Conservation (phyloP, 2,888 invertebrate species). For the Hemithea aestivaria region DNA sequence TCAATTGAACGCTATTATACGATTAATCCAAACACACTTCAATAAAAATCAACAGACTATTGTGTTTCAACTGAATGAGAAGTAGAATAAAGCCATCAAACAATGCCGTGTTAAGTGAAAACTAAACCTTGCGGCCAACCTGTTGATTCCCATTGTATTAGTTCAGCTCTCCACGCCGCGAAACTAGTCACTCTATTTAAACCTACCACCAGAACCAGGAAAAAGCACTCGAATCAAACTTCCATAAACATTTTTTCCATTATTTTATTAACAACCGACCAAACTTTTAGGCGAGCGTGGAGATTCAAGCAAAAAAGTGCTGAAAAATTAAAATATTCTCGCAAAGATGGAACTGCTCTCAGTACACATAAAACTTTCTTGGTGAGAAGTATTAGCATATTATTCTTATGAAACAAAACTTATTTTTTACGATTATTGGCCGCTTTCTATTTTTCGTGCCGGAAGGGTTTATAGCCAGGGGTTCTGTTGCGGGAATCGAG, state of each 20-base stretch:
- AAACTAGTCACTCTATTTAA: neutral
- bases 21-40: neutral
- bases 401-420: constrained; percentile 35
- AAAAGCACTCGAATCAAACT: neutral
- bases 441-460: constrained; percentile 19
- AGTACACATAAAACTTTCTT: constrained; percentile 28
- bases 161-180: neutral
- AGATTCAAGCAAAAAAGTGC: constrained; percentile 10
- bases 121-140: constrained; percentile 5
- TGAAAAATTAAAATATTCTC: constrained; percentile 27
- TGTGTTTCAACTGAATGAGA: constrained; percentile 3
- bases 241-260: constrained; percentile 2
- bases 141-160: constrained; percentile 15
- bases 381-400: constrained; percentile 34
- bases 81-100: constrained; percentile 1
- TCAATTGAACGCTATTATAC: no score
- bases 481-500: constrained; percentile 3
- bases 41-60: constrained; percentile 5
- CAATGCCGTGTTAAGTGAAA: constrained; percentile 7
- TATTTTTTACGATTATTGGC: constrained; percentile 35
- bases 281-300: constrained; percentile 4
- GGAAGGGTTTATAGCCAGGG: constrained; percentile 9
- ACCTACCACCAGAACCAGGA: neutral
- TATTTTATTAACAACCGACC: no score
- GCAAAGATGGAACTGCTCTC: constrained; percentile 19